A percentile compares a stretch with the other conserved stretches of the same genome.
These are phyloP conservation scores for Ectobius pallidus DNA, from an alignment of 2,888 invertebrate species.

Conservation along the genomic window DNA sequence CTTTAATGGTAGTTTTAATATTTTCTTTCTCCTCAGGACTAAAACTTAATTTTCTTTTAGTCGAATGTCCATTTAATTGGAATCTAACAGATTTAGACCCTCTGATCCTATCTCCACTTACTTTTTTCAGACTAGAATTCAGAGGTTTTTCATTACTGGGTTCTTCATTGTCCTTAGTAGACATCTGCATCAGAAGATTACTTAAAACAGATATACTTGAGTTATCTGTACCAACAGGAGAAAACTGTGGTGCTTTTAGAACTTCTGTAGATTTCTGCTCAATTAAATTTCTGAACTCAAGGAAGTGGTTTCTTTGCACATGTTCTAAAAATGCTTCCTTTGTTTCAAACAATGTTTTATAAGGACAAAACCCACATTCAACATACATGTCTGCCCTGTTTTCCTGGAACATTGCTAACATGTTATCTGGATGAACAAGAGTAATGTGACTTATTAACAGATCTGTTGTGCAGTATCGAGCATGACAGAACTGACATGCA, in stretches of 20 bases:
- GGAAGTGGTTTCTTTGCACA: slow-evolving; percentile 47
- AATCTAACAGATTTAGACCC: background rate
- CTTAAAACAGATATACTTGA: background rate
- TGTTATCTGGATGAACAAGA: slow-evolving; percentile 45
- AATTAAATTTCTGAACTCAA: slow-evolving; percentile 43
- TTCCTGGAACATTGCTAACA: slow-evolving; percentile 44
- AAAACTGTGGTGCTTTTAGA: background rate
- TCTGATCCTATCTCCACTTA: background rate
- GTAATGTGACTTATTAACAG: slow-evolving; percentile 47
- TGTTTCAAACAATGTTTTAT: slow-evolving; percentile 45
- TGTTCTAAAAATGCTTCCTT: slow-evolving; percentile 46
- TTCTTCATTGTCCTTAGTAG: background rate
- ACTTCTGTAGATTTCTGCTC: background rate
- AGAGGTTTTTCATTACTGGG: background rate
- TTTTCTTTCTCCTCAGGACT: background rate
- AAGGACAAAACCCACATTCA: slow-evolving; percentile 46
- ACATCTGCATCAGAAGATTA: background rate
- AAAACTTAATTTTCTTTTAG: slow-evolving; percentile 2
- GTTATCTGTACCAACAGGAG: background rate
- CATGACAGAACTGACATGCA: slow-evolving; percentile 46
- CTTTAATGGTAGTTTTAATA: background rate
- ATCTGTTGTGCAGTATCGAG: slow-evolving; percentile 46
- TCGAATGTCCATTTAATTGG: background rate
- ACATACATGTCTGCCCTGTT: slow-evolving; percentile 41
- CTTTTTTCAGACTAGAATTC: background rate